Percentiles rank a stretch among this genome's conserved stretches.
These are phyloP conservation scores for Epicauta chinensis DNA, from an alignment of 1,140 invertebrate species.

Conservation along the genomic window DNA sequence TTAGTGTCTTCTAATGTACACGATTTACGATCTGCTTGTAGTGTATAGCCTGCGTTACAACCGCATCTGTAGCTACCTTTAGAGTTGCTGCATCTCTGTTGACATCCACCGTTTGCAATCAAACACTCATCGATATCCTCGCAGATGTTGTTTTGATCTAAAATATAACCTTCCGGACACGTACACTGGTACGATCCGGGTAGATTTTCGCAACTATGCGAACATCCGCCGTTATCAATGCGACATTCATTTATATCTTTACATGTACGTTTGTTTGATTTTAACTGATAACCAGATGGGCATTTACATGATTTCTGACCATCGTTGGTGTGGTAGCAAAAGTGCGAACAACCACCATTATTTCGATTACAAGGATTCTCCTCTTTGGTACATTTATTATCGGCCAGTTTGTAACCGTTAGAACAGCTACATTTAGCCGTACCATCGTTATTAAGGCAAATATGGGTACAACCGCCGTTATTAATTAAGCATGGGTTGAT, in stretches of 20 bases:
- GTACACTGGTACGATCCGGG: slow-evolving; percentile 52
- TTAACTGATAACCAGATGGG: slow-evolving; percentile 47
- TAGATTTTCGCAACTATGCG: slow-evolving; percentile 60
- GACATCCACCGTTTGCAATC: slow-evolving; percentile 47
- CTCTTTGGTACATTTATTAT: slow-evolving; percentile 28
- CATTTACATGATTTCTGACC: slow-evolving; percentile 50
- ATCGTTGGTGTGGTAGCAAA: slow-evolving; percentile 46
- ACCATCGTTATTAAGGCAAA: slow-evolving; percentile 32
- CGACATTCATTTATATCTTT: slow-evolving; percentile 64
- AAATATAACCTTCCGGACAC: slow-evolving; percentile 49
- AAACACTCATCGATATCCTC: slow-evolving; percentile 58
- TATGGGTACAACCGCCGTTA: slow-evolving; percentile 45
- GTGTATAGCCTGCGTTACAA: slow-evolving; percentile 43
- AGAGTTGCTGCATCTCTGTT: slow-evolving; percentile 47
- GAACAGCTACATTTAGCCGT: slow-evolving; percentile 45
- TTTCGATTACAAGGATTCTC: slow-evolving; percentile 26
- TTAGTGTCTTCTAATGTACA: slow-evolving; percentile 18
- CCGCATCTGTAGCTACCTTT: slow-evolving; percentile 44
- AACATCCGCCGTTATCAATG: slow-evolving; percentile 59
- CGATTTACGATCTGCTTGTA: slow-evolving; percentile 21
- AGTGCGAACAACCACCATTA: slow-evolving; percentile 62
- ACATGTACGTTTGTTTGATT: slow-evolving; percentile 43
- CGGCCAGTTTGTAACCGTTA: slow-evolving; percentile 24
- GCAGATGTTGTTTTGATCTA: slow-evolving; percentile 47
- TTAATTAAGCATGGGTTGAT: slow-evolving; percentile 42